Evolutionary conservation across 2,113 vertebrate genomes (phyloP).

Genomic region (Hypanus sabinus): DNA sequence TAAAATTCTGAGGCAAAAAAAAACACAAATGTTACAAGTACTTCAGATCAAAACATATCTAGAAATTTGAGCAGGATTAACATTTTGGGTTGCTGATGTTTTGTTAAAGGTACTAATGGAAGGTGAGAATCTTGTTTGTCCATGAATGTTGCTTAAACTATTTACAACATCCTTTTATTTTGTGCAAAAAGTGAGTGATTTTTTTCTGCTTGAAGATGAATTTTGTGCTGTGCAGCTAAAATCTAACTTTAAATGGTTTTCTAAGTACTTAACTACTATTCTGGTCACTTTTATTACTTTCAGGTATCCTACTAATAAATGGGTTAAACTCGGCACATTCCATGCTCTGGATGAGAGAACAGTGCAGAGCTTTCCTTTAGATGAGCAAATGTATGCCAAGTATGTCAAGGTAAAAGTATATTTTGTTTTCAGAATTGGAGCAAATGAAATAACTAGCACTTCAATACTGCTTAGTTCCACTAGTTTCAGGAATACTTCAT

Average conservation of each 20-base stretch:
- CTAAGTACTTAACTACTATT: not conserved
- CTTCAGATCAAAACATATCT: no score
- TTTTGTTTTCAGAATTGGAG: not conserved
- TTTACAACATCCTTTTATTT: no score
- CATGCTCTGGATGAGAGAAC: slow-evolving; percentile 91
- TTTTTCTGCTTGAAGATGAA: not conserved
- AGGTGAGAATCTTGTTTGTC: no score
- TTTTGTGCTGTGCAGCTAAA: not conserved
- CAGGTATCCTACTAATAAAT: slow-evolving; percentile 97
- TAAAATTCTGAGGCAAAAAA: no score
- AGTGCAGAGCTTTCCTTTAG: slow-evolving; percentile 96
- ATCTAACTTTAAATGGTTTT: not conserved
- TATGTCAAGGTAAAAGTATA: slow-evolving; percentile 81
- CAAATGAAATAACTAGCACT: not conserved
- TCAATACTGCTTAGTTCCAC: not conserved
- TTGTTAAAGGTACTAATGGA: no score
- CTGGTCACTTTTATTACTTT: slow-evolving; percentile 39
- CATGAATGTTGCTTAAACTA: no score
- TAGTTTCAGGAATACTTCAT: not conserved
- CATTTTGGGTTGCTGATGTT: no score
- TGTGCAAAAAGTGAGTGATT: not conserved
- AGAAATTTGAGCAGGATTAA: no score
- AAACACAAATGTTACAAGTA: no score
- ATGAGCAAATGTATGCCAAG: slow-evolving; percentile 98
- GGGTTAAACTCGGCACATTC: slow-evolving; percentile 95